Evolutionary conservation across 1,140 invertebrate genomes (phyloP), one percentile per base, ranked within the genome.

Genomic region (Danaus plexippus): DNA sequence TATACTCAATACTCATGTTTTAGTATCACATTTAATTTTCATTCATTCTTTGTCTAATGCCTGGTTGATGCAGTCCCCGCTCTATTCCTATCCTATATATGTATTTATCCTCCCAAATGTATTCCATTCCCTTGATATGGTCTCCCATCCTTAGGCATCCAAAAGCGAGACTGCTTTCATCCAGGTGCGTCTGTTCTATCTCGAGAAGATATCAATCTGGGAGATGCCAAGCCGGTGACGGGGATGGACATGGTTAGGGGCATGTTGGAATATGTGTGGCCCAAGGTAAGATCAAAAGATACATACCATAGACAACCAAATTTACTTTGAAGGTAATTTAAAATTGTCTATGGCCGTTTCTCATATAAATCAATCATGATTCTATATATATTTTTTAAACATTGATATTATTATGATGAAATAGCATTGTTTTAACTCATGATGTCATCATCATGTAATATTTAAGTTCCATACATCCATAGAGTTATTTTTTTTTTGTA

Each of bases 181-280:
- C 95, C 96, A 85, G 95, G 95, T 68, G 89, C 91, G 48, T 91
- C 92, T 66, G 89, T 89, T 78, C 87, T 95, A 62, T 89, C 91
- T 59, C 85, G 90, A 83, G 91, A 93, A 84, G 87, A 90, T 79
- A 82, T 94, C 53, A 88, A 89, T 66, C 69, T 92, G 57, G 80
- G 76, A 45, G 85, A 89, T 72, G 87, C 87, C 42, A 89, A 88
- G 57, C 75, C 89, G 45, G 91, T 97, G 12, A 92, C 91, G 2
- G 91, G 91, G 12, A 79, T 84, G 63, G 92, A 98, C 67, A 98
- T 99, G 92, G 74, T 98, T 2, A 90, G 90, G 64, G 92, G 92
- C 47, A 97, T 99, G 94, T 77, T 97, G 66, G 88, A 90, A 45
- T 97, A 99, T 88, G 94, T 99, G 57, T 99, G 98, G 98, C 98